Percentiles rank a stretch among this genome's conserved stretches.
phyloP scores from a whole-genome alignment of 2,888 invertebrate genomes.

The Phasia obesa region DNA sequence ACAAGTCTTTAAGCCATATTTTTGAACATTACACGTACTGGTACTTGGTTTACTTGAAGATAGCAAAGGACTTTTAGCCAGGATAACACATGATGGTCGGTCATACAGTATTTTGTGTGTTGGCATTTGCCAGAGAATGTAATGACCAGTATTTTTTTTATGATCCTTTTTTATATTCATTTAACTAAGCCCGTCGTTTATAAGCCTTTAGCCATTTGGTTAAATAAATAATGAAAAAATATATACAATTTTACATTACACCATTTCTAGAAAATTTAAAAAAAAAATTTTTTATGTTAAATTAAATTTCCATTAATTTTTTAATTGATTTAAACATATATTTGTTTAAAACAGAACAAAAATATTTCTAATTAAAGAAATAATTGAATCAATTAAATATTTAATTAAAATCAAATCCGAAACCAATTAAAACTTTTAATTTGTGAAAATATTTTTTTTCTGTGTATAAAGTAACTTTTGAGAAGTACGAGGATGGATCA shows the following conservation, averaged over 20 bases:
- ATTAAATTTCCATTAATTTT: too few relatives aligned
- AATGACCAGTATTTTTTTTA: conserved; percentile 20
- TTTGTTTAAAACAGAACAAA: too few relatives aligned
- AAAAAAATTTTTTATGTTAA: too few relatives aligned
- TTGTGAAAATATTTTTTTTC: too few relatives aligned
- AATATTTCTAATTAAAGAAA: too few relatives aligned
- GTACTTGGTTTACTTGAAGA: conserved; percentile 17
- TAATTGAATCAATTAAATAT: too few relatives aligned
- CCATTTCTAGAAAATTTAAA: conserved; percentile 74
- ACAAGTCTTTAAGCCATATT: conserved; percentile 70
- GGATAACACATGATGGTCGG: conserved; percentile 60
- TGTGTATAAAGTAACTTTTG: too few relatives aligned
- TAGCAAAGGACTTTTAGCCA: conserved; percentile 35
- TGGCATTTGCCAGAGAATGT: conserved; percentile 19
- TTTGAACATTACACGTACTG: conserved; percentile 53
- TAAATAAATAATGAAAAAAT: conserved; percentile 54
- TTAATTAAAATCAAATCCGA: too few relatives aligned
- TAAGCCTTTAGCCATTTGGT: conserved; percentile 65
- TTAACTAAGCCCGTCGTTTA: conserved; percentile 57
- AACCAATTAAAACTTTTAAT: too few relatives aligned
- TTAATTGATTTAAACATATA: too few relatives aligned
- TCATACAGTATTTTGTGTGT: conserved; percentile 13
- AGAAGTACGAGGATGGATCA: too few relatives aligned
- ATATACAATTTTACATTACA: conserved; percentile 80
- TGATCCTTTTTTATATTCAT: conserved; percentile 15